Base-by-base conservation (phyloP, 2,113 vertebrate species). In the Phrynosoma blainvillii region DNA sequence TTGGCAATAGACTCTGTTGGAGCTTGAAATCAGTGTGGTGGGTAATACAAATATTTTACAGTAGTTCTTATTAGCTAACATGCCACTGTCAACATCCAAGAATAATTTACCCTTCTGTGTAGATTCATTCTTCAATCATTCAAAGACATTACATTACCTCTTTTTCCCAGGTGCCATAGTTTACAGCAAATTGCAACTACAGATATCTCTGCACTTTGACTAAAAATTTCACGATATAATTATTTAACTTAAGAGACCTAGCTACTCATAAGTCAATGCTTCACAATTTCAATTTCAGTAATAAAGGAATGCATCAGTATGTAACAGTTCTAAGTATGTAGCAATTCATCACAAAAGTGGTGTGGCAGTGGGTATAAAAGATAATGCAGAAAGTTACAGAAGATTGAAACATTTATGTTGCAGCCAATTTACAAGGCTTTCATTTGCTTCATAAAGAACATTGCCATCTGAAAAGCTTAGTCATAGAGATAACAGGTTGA, bases 241-340 rank as follows among this genome's bases (percentile, higher is more conserved):
- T 87, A 70, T 32, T 36, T 86, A 70, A 0, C 7, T 71, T 18
- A 23, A 71, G 36, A 87, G 4, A 74, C 40, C 40, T 54, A 66
- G 42, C 54, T 65, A 56, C 13, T 14, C 25, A 77, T n/a, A 7
- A 74, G 14, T 32, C 4, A 89, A 86, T 73, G 71, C 27, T 68
- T 82, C 20, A 30, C 21, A 52, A 5, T 87, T 90, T 89, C 32
- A 9, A 76, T 21, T 91, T 89, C 87, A 36, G 12, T 30, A 79
- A 25, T 36, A 36, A 27, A 89, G 5, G n/a, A 90, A 77, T 25
- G 66, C 42, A 30, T 65, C 65, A 59, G 62, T 81, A 0, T 47
- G 47, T 47, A 47, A 47, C 47, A 47, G 47, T 40, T 20, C 27
- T 73, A 20, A 14, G 0, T 59, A 52, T 73, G 52, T 30, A 56